These are phyloP conservation scores for Gymnopithys bicolor DNA, from an alignment of 2,797 vertebrate genomes.

Conservation along the genomic window DNA sequence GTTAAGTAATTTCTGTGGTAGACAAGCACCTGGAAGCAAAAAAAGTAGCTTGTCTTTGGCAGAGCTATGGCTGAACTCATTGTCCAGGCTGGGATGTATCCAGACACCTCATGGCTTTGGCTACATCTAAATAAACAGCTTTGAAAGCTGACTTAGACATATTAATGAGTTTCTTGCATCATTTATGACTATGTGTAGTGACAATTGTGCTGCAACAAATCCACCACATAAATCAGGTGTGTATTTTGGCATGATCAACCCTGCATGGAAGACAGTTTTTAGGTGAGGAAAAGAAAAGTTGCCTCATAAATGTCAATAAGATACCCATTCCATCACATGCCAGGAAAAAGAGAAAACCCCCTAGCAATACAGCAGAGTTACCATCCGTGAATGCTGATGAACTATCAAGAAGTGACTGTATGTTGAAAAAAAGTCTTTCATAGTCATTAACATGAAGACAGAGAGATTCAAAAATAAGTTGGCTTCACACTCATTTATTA, in stretches of 20 bases:
- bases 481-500: not conserved
- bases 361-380: not conserved
- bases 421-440: not conserved
- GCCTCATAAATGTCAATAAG: slow-evolving; percentile 47
- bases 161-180: slow-evolving; percentile 66
- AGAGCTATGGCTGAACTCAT: slow-evolving; percentile 26
- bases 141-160: slow-evolving; percentile 35
- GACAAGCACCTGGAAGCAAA: slow-evolving; percentile 30
- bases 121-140: slow-evolving; percentile 64
- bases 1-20: slow-evolving; percentile 51
- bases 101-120: slow-evolving; percentile 48
- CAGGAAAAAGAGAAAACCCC: slow-evolving; percentile 3
- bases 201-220: slow-evolving; percentile 55
- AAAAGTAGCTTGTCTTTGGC: slow-evolving; percentile 19
- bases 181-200: slow-evolving; percentile 61
- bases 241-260: slow-evolving; percentile 40
- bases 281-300: slow-evolving; percentile 49
- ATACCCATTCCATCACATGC: not conserved
- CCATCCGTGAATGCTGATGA: not conserved
- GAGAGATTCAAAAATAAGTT: not conserved
- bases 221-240: slow-evolving; percentile 57
- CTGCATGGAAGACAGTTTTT: slow-evolving; percentile 1
- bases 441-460: not conserved
- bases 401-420: not conserved
- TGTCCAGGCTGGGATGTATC: slow-evolving; percentile 41